phyloP scores from a whole-genome alignment of 2,888 invertebrate species.

The Corythucha ciliata region DNA sequence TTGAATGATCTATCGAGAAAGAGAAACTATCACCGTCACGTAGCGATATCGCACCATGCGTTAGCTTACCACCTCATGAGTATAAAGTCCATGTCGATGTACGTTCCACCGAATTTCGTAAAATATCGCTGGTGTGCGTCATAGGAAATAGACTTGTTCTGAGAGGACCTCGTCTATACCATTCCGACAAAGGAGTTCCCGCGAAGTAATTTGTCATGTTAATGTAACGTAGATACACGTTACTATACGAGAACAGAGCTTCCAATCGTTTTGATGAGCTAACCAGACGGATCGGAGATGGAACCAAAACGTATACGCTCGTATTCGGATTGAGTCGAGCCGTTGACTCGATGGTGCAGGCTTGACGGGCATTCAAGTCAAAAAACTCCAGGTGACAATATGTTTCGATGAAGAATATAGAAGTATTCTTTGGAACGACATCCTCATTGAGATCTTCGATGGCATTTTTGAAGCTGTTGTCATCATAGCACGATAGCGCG shows the following conservation, averaged over 20 bases:
- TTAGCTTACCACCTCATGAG: conserved; percentile 49
- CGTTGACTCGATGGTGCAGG: conserved; percentile 60
- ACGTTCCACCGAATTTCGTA: conserved; percentile 67
- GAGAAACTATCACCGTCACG: too few relatives aligned
- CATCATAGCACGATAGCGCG: too few relatives aligned
- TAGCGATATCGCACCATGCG: conserved; percentile 31
- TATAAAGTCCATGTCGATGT: conserved; percentile 64
- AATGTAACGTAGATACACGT: conserved; percentile 30
- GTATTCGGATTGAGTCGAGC: conserved; percentile 51
- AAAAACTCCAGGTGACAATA: conserved; percentile 47
- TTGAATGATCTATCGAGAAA: conserved; percentile 46
- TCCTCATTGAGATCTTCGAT: too few relatives aligned
- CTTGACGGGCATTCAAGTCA: conserved; percentile 49
- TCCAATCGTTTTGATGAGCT: too few relatives aligned
- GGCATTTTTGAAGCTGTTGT: too few relatives aligned
- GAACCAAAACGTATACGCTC: conserved; percentile 43
- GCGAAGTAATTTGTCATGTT: conserved; percentile 37
- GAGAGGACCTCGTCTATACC: conserved; percentile 46
- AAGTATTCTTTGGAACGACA: conserved; percentile 34
- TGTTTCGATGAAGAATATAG: conserved; percentile 60
- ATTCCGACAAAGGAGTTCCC: conserved; percentile 49
- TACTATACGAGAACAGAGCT: too few relatives aligned
- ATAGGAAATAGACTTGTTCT: conserved; percentile 48
- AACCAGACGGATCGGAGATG: conserved; percentile 34
- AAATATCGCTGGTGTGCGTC: conserved; percentile 55